A percentile compares a stretch with the other conserved stretches of the same genome.
phyloP scores from a whole-genome alignment of 2,888 invertebrate genomes.

The Pristionchus maxplancki region DNA sequence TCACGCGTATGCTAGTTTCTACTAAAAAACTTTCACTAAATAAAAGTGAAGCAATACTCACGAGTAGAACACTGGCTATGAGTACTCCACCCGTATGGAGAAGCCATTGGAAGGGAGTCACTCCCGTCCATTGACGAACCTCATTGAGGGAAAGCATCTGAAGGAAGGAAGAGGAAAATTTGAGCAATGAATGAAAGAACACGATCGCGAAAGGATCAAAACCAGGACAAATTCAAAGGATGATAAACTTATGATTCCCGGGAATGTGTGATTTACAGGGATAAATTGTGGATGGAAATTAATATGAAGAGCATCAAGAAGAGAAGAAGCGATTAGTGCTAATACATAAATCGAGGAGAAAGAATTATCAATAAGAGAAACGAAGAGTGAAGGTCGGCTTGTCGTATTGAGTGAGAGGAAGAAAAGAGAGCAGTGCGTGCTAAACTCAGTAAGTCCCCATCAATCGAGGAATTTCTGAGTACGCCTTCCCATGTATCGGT shows the following conservation, averaged over 20 bases:
- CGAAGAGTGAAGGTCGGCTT: not conserved
- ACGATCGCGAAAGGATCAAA: not conserved
- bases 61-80: slow-evolving; percentile 18
- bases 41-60: too few species aligned
- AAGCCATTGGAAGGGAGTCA: slow-evolving; percentile 26
- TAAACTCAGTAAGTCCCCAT: slow-evolving; percentile 5
- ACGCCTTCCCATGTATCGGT: not conserved
- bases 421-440: not conserved
- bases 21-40: too few species aligned
- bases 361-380: not conserved
- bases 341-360: too few species aligned
- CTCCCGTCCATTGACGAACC: slow-evolving; percentile 42
- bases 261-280: too few species aligned
- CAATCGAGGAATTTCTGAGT: not conserved
- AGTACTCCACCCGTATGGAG: slow-evolving; percentile 26
- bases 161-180: not conserved
- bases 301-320: too few species aligned
- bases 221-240: not conserved
- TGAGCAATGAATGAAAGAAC: not conserved
- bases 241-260: too few species aligned
- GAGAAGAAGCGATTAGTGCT: too few species aligned
- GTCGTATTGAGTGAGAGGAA: not conserved
- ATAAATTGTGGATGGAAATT: too few species aligned
- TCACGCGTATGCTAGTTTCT: too few species aligned
- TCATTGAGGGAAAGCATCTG: slow-evolving; percentile 33